Conservation (phyloP, 2,113 vertebrate genomes). For the Motacilla alba region DNA sequence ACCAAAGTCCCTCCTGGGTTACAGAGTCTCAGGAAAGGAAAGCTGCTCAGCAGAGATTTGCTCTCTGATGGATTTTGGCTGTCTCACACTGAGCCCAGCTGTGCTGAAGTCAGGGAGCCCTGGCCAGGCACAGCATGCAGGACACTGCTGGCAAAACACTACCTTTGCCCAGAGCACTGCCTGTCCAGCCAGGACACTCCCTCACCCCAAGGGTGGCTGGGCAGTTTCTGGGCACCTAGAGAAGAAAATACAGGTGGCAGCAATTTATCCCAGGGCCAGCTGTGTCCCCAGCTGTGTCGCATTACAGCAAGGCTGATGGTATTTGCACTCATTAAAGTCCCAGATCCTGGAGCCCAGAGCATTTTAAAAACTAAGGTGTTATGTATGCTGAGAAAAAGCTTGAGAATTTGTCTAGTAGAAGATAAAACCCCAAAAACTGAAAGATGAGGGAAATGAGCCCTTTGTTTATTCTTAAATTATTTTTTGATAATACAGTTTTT, state of each 20-base stretch:
- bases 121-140: fast-evolving
- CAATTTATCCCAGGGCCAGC: background rate
- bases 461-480: background rate
- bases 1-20: background rate
- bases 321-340: background rate
- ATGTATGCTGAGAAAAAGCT: background rate
- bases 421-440: background rate
- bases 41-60: background rate
- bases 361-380: background rate
- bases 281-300: background rate
- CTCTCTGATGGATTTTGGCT: background rate
- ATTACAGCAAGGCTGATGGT: background rate
- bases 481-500: background rate
- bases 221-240: background rate
- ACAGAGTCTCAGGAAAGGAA: background rate
- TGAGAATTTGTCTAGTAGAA: background rate
- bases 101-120: background rate
- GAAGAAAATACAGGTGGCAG: background rate
- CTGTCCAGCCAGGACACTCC: background rate
- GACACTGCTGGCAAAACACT: background rate
- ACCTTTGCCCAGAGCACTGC: fast-evolving
- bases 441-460: background rate
- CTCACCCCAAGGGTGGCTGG: background rate
- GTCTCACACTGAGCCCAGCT: background rate
- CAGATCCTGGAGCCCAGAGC: background rate